Conservation (phyloP, 1,140 invertebrate species). For the Sarcophaga bullata region DNA sequence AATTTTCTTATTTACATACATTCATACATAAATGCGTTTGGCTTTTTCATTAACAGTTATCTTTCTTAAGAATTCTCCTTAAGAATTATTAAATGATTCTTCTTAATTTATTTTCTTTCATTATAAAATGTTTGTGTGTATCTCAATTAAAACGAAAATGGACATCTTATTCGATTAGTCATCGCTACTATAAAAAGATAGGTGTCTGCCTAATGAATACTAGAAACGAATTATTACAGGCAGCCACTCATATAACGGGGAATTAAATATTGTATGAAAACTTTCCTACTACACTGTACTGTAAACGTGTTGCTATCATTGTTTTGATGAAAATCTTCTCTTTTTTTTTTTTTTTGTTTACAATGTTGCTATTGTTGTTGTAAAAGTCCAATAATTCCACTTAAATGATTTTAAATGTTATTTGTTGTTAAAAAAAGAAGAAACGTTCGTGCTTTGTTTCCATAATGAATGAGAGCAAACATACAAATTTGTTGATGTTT, state of each 20-base stretch:
- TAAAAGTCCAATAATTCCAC: slow-evolving; percentile 14
- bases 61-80: background rate
- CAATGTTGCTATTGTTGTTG: no score
- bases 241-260: no score
- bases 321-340: background rate
- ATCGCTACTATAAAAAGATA: background rate
- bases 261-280: background rate
- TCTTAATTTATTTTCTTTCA: background rate
- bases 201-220: background rate
- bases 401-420: slow-evolving; percentile 13
- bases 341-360: background rate
- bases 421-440: background rate
- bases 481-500: background rate
- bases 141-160: background rate
- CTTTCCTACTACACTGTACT: background rate
- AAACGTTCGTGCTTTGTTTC: background rate
- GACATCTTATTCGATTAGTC: background rate
- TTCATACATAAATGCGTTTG: background rate
- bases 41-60: background rate
- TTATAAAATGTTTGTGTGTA: background rate
- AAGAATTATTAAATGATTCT: slow-evolving; percentile 6
- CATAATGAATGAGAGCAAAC: background rate
- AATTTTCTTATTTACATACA: no score
- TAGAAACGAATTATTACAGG: background rate
- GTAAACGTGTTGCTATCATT: background rate